Percentiles rank a stretch among this genome's conserved stretches.
Evolutionary conservation across 2,113 vertebrate species (phyloP).

Genomic region (Equus przewalskii): DNA sequence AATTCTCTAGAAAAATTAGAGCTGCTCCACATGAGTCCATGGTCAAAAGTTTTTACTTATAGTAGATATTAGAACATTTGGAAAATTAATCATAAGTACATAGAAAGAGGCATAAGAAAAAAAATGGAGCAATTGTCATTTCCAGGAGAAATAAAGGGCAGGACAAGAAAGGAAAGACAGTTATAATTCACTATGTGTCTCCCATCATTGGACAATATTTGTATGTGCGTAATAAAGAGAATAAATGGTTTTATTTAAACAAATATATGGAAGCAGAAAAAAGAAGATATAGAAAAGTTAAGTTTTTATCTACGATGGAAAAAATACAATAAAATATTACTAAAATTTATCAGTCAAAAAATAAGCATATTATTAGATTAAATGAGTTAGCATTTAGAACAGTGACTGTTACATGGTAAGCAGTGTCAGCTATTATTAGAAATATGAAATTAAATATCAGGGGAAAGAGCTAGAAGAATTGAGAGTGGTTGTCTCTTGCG

Average conservation of each 20-base stretch:
- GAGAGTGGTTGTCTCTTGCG: background rate
- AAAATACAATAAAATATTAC: conserved; percentile 50
- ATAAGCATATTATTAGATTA: conserved; percentile 37
- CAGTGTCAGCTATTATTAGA: conserved; percentile 40
- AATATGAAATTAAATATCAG: conserved; percentile 60
- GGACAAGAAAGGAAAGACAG: background rate
- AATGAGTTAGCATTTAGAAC: conserved; percentile 44
- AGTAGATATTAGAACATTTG: conserved; percentile 1
- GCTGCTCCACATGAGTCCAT: background rate
- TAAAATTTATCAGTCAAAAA: conserved; percentile 39
- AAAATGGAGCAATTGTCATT: background rate
- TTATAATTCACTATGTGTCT: background rate
- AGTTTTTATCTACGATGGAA: background rate
- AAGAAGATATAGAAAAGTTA: background rate
- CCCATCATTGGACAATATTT: background rate
- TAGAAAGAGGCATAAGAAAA: background rate
- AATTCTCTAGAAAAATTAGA: conserved; percentile 36
- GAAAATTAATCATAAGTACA: conserved; percentile 4
- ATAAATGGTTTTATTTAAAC: conserved; percentile 20
- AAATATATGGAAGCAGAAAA: background rate
- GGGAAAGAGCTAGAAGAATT: conserved; percentile 47
- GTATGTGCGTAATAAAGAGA: background rate
- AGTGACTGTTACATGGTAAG: background rate
- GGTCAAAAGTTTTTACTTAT: background rate
- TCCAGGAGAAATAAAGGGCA: conserved; percentile 23